Evolutionary conservation across 2,113 vertebrate species (phyloP).

Genomic region (Pleuronectes platessa): DNA sequence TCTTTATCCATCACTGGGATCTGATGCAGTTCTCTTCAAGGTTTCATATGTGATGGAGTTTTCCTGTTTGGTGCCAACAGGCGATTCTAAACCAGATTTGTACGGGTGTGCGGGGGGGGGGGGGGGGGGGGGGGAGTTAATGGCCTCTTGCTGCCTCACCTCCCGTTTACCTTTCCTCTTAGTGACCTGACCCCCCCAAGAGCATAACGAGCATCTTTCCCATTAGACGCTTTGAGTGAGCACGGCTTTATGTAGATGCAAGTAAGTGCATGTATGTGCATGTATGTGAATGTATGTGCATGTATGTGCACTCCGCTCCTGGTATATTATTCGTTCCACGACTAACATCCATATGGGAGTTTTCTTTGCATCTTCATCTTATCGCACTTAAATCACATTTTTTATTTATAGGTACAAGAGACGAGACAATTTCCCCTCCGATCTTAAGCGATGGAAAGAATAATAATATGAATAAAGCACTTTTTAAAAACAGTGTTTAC

Average conservation of each 20-base stretch:
- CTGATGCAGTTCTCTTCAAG: constrained; percentile 4
- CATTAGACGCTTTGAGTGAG: not conserved
- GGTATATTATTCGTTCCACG: not conserved
- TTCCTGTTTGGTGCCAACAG: constrained; percentile 20
- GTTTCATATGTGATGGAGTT: constrained; percentile 20
- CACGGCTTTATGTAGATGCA: not conserved
- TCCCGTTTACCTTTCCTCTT: constrained; percentile 9
- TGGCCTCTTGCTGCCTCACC: not conserved
- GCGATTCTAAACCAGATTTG: constrained; percentile 7
- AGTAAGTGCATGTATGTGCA: not conserved
- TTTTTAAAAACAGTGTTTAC: too few relatives aligned
- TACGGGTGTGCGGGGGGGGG: not conserved
- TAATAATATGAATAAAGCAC: not conserved
- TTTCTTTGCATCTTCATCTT: not conserved
- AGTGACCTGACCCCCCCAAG: constrained; percentile 28
- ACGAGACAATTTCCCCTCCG: not conserved
- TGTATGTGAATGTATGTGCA: not conserved
- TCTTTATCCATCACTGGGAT: constrained; percentile 53
- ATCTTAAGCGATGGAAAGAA: constrained; percentile 13
- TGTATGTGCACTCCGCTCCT: not conserved
- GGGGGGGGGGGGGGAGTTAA: constrained; percentile 16
- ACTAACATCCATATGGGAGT: not conserved
- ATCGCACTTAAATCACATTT: not conserved
- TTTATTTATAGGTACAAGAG: not conserved
- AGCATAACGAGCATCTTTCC: not conserved